Base-by-base conservation (phyloP, 1,140 invertebrate species). In the Parasteatoda tepidariorum region DNA sequence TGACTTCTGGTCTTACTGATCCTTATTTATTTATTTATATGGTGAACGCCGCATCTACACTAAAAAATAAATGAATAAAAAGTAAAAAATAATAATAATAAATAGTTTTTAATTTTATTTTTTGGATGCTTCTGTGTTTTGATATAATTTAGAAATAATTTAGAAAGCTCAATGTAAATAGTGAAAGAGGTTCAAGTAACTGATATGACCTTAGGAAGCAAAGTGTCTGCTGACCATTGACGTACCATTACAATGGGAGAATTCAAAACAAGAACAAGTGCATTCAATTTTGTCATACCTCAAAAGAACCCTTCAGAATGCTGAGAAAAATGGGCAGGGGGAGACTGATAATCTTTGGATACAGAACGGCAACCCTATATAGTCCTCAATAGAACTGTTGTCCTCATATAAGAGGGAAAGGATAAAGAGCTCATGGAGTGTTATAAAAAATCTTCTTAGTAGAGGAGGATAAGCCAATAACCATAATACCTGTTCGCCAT, bases 401-500 rank as follows among this genome's bases (percentile, higher is more conserved):
- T 62, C 62, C 76, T 30, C 48, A 34, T 5, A 54, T 18, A 22
- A 41, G 76, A 24, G 57, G 30, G 11, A 68, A 79, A 68, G 76
- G 76, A 22, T 79, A 57, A 67, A 48, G 66, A 79, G 68, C 74
- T 66, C 33, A 22, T 48, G 38, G 30, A 13, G 38, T 31, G 13
- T 64, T 28, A 6, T 24, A 38, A 48, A 78, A 75, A 75, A 75
- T 31, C 34, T 4, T 59, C 18, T 18, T 54, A 28, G 30, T 68
- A 68, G 24, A 68, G 76, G 64, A 79, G 76, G 76, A 64, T 48
- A 79, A 66, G 62, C 61, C 74, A 57, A 78, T 64, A 62, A 78
- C 61, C 74, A 26, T 28, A 11, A 33, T 79, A 79, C 76, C 76
- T 79, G 76, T 68, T 79, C 33, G 26, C 48, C 55, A 18, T 26